phyloP scores from a whole-genome alignment of 2,113 vertebrate species.

The Glaucomys volans region DNA sequence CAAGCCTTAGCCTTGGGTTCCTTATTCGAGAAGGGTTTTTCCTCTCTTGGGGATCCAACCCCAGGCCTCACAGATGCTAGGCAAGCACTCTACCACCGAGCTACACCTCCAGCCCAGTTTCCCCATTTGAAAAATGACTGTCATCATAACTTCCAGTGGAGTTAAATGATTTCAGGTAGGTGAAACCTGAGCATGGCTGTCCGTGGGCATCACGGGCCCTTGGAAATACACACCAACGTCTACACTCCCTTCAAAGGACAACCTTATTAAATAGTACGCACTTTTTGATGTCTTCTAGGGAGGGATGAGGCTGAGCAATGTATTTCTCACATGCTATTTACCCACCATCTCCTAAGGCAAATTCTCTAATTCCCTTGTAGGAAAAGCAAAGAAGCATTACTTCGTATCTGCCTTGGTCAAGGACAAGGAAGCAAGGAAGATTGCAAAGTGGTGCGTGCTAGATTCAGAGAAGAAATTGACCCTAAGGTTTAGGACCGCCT shows the following conservation, averaged over 20 bases:
- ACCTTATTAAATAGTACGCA: fast-evolving
- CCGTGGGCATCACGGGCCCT: neutral
- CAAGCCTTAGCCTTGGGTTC: neutral
- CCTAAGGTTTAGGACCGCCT: fast-evolving
- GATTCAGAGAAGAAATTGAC: neutral
- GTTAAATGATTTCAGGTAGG: neutral
- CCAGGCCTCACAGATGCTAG: too few species aligned
- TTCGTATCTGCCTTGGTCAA: neutral
- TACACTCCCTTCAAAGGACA: neutral
- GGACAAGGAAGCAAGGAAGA: neutral
- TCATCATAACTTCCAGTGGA: neutral
- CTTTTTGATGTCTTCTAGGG: neutral
- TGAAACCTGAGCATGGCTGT: neutral
- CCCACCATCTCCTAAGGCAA: neutral
- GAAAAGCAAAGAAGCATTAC: neutral
- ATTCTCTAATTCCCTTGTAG: neutral
- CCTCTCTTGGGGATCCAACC: neutral
- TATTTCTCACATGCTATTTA: neutral
- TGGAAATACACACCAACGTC: neutral
- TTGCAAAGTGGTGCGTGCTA: neutral
- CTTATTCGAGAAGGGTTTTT: neutral
- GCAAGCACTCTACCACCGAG: neutral
- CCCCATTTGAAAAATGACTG: neutral
- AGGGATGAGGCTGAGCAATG: neutral
- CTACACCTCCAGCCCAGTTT: neutral